A percentile compares a stretch with the other conserved stretches of the same genome.
Evolutionary conservation across 2,888 invertebrate species (phyloP).

Genomic region (Elmis aenea): DNA sequence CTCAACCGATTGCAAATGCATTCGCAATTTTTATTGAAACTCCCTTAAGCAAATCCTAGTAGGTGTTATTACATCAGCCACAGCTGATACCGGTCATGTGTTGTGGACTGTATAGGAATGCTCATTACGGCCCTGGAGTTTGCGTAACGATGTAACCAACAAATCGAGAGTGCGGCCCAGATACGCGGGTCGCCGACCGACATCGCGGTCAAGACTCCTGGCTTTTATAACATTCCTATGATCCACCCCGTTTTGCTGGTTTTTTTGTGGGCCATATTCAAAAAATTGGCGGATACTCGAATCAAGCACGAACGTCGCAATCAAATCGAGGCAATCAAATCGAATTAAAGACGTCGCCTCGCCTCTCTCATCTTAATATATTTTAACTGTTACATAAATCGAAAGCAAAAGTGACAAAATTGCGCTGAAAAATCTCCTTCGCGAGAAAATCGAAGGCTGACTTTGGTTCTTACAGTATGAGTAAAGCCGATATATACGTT

Average conservation of each 20-base stretch:
- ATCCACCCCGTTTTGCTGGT: conserved; percentile 13
- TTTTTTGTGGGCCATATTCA: too few relatives aligned
- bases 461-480: conserved; percentile 15
- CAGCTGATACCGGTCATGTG: conserved; percentile 3
- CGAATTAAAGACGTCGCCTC: too few relatives aligned
- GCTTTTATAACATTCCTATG: conserved; percentile 18
- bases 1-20: too few relatives aligned
- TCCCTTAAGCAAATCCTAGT: too few relatives aligned
- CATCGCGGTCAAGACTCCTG: conserved; percentile 45
- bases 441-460: conserved; percentile 18
- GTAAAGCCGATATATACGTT: conserved; percentile 17
- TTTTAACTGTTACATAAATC: too few relatives aligned
- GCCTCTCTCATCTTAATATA: too few relatives aligned
- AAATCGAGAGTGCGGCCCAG: conserved; percentile 39
- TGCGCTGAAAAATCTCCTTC: too few relatives aligned
- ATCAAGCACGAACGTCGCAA: too few relatives aligned
- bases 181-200: conserved; percentile 36
- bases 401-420: too few relatives aligned
- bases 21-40: too few relatives aligned
- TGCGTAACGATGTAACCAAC: conserved; percentile 28
- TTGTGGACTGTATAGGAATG: conserved; percentile 10
- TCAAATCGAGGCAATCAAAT: too few relatives aligned
- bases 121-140: conserved; percentile 24
- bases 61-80: too few relatives aligned
- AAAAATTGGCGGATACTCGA: background rate